phyloP scores from a whole-genome alignment of 2,888 invertebrate species.

The Pterostichus madidus region DNA sequence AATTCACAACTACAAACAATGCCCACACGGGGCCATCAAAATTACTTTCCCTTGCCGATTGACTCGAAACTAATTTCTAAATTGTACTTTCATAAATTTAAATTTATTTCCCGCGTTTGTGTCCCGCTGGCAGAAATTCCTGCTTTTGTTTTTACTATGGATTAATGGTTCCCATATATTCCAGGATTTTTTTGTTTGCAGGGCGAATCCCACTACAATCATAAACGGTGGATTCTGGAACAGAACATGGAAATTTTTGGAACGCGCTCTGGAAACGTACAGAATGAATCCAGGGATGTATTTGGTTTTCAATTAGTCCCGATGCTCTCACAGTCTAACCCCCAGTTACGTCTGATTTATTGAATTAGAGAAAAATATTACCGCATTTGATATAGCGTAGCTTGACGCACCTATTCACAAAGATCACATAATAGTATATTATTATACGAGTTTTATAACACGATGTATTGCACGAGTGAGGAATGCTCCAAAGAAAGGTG shows the following conservation, averaged over 20 bases:
- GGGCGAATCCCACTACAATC: constrained; percentile 62
- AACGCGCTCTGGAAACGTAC: constrained; percentile 4
- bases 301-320: constrained; percentile 65
- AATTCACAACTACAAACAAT: not conserved
- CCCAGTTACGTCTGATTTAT: constrained; percentile 51
- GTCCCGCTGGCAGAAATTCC: constrained; percentile 69
- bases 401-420: constrained; percentile 14
- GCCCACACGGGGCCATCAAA: constrained; percentile 33
- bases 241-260: constrained; percentile 62
- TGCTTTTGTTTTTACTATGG: constrained; percentile 70
- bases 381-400: constrained; percentile 16
- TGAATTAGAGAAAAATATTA: constrained; percentile 37
- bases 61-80: constrained; percentile 69
- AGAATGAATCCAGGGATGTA: constrained; percentile 57
- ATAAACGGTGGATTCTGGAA: constrained; percentile 60
- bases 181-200: constrained; percentile 60
- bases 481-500: no score
- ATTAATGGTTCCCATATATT: constrained; percentile 70
- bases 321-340: constrained; percentile 41
- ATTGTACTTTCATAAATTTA: constrained; percentile 70
- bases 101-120: constrained; percentile 69
- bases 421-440: constrained; percentile 19
- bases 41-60: constrained; percentile 30
- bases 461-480: no score
- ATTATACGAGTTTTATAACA: not conserved